These are phyloP conservation scores for Gila robusta DNA, from an alignment of 2,797 vertebrate species.

Conservation along the genomic window DNA sequence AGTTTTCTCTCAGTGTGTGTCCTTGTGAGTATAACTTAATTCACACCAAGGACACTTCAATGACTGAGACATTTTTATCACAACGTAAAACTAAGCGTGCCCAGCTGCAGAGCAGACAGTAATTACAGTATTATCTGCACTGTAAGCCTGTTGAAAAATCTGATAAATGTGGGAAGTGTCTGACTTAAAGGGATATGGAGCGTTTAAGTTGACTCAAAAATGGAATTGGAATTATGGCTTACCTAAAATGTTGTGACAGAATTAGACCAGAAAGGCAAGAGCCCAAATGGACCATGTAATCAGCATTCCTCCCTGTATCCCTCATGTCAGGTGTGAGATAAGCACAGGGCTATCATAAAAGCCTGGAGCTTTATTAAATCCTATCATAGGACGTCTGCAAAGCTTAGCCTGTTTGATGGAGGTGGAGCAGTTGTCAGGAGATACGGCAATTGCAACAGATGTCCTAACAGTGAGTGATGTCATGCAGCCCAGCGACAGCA, in stretches of 20 bases:
- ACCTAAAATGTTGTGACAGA: constrained; percentile 61
- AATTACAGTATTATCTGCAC: constrained; percentile 50
- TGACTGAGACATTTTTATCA: constrained; percentile 38
- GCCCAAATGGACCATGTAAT: constrained; percentile 56
- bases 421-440: constrained; percentile 36
- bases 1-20: neutral
- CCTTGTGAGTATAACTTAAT: constrained; percentile 31
- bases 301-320: constrained; percentile 42
- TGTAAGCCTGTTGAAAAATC: constrained; percentile 42
- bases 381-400: constrained; percentile 39
- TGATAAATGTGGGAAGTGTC: constrained; percentile 42
- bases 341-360: constrained; percentile 39
- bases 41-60: constrained; percentile 42
- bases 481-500: constrained; percentile 54
- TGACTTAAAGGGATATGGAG: constrained; percentile 39
- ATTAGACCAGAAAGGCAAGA: constrained; percentile 59
- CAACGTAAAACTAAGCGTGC: constrained; percentile 22
- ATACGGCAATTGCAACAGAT: constrained; percentile 25
- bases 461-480: constrained; percentile 41
- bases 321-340: constrained; percentile 39
- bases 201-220: constrained; percentile 48
- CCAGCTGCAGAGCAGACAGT: constrained; percentile 27
- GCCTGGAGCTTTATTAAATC: constrained; percentile 35
- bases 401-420: constrained; percentile 24
- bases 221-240: constrained; percentile 57